Base-by-base conservation (phyloP, 1,140 invertebrate genomes). In the Saccostrea cuccullata region DNA sequence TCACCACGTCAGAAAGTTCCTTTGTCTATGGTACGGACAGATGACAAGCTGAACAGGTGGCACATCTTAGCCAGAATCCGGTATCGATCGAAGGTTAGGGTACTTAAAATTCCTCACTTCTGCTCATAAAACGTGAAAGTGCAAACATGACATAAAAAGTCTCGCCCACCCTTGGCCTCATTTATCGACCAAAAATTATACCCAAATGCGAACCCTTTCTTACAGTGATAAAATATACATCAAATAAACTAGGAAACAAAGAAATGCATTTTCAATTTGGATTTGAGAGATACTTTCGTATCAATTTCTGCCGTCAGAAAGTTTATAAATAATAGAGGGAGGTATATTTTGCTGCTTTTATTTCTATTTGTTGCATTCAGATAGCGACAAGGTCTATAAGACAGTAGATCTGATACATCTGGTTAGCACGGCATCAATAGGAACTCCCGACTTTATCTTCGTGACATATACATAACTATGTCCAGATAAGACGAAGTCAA, bases 121-220 rank as follows among this genome's bases (percentile, higher is more conserved):
- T 47, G 47, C 47, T 47, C 47, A 47, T 47, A 47, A 47, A 64
- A 64, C 17, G 17, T 60, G 58, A 36, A 12, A 77, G 70, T 77
- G 30, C 70, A 77, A 77, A 77, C 70, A 30, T 77, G 70, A 77
- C 70, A 64, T 64, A n/a, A 64, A 60, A 20, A 77, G 30, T 77
- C 13, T 15, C 26, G 11, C 26, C 23, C 70, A 77, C 30, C 23
- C 30, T 77, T 77, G 13, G 26, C 70, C 13, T 36, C 4, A 77
- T 30, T 36, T 36, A 77, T 77, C 26, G 23, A 30, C 70, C 70
- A 40, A 9, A 77, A 77, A 77, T 77, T 13, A 77, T 77, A 26
- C 26, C 13, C 67, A 36, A 77, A 77, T 64, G 58, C n/a, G 15
- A n/a, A 47, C 20, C 20, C 9, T 30, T 77, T 23, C 70, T 77